Percentiles rank a stretch among this genome's conserved stretches.
These are phyloP conservation scores for Glaucopsyche alexis DNA, from an alignment of 2,888 invertebrate genomes.

Conservation along the genomic window DNA sequence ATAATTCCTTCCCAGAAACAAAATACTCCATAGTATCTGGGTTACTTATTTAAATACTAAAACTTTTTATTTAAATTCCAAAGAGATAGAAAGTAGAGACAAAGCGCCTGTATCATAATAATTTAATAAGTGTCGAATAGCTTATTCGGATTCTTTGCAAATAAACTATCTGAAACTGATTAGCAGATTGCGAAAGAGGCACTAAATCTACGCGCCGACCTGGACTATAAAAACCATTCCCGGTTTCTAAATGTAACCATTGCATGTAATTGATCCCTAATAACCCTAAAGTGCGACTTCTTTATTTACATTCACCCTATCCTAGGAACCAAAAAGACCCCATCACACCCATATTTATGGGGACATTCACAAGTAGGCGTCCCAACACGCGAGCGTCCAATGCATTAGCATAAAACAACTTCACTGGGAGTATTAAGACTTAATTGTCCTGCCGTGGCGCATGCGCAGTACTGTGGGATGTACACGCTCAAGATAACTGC, in stretches of 20 bases:
- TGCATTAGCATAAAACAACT: conserved; percentile 78
- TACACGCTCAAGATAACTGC: conserved; percentile 68
- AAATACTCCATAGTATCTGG: neutral
- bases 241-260: neutral
- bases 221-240: neutral
- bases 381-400: conserved; percentile 65
- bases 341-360: conserved; percentile 50
- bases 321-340: conserved; percentile 39
- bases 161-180: too few relatives aligned
- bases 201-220: neutral
- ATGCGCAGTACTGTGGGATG: conserved; percentile 57
- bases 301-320: conserved; percentile 36
- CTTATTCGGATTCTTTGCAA: too few relatives aligned
- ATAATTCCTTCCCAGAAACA: neutral
- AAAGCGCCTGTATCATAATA: too few relatives aligned
- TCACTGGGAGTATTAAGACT: conserved; percentile 74
- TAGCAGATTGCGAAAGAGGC: too few relatives aligned
- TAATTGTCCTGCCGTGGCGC: conserved; percentile 71
- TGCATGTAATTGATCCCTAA: neutral
- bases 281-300: conserved; percentile 21
- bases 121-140: too few relatives aligned
- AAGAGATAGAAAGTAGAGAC: too few relatives aligned
- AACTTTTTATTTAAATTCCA: too few relatives aligned
- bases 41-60: neutral
- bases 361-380: conserved; percentile 64